Base-by-base conservation (phyloP, 2,888 invertebrate genomes). In the Morinoia aosen region DNA sequence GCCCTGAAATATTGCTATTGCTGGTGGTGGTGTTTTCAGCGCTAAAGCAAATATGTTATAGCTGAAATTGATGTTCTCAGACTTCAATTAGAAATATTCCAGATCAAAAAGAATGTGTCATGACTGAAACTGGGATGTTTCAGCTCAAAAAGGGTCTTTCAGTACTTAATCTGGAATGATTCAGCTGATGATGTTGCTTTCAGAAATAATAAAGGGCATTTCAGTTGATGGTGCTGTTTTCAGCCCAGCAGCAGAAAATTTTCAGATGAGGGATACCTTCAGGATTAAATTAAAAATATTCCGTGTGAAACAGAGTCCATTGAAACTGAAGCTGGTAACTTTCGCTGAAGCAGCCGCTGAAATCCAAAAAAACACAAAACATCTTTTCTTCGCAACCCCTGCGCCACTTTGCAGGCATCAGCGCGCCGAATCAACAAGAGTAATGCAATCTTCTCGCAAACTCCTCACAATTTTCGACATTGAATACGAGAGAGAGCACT, bases 401-500 rank as follows among this genome's bases (percentile, higher is more conserved):
- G 76, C 25, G 10, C 76, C 25, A 76, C 19, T 25, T 76, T 16
- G 76, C 61, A 12, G 12, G 33, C 76, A 76, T 76, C 25, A 76
- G 76, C 76, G 8, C 33, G 76, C 76, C 76, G 16, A 33, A 33
- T 33, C 33, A 16, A 76, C 76, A 25, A 16, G 8, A 33, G 76
- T 33, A 76, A 76, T 76, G 76, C 76, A 76, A 76, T 25, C 76
- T 76, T 76, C 61, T 25, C 33, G 25, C 16, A 76, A 76, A 76
- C 76, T 76, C 76, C 33, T 76, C 76, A 33, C 25, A 76, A 76
- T 76, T 76, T 76, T 76, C 16, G 76, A 76, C 76, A 76, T 76
- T 76, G 76, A 76, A 76, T 76, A 76, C 76, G 76, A 76, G 76
- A 76, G 76, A 76, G 76, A 76, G 76, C 76, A 76, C 76, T 76